phyloP scores from a whole-genome alignment of 2,888 invertebrate species.

The Gryllus longicercus region DNA sequence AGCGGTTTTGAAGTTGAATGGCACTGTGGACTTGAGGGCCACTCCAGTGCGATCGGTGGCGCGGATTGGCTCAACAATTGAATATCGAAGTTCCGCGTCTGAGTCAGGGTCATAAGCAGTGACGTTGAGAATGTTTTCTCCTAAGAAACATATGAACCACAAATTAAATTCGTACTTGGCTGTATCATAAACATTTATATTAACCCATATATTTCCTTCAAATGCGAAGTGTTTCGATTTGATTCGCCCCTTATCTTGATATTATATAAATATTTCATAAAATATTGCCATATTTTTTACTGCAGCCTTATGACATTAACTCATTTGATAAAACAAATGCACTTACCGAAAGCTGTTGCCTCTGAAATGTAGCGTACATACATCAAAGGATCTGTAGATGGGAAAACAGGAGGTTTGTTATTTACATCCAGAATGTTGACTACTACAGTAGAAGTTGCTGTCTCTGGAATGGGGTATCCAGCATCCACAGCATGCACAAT shows the following conservation, averaged over 20 bases:
- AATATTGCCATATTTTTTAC: too few species aligned
- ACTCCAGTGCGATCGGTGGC: slow-evolving; percentile 74
- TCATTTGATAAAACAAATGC: too few species aligned
- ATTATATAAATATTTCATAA: too few species aligned
- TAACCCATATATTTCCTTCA: too few species aligned
- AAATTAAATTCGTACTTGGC: not conserved
- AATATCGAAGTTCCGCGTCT: slow-evolving; percentile 65
- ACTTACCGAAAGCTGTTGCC: slow-evolving; percentile 55
- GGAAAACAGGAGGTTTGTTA: slow-evolving; percentile 77
- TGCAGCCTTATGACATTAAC: too few species aligned
- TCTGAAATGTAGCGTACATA: slow-evolving; percentile 62
- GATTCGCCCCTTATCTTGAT: too few species aligned
- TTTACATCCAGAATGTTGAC: slow-evolving; percentile 73
- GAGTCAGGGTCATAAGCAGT: slow-evolving; percentile 68
- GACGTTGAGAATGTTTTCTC: slow-evolving; percentile 60
- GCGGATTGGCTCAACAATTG: slow-evolving; percentile 62
- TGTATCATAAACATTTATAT: not conserved
- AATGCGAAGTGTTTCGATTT: too few species aligned
- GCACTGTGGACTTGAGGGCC: slow-evolving; percentile 57
- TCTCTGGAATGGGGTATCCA: slow-evolving; percentile 69
- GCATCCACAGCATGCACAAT: slow-evolving; percentile 73
- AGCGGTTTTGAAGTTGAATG: slow-evolving; percentile 62
- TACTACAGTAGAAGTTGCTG: slow-evolving; percentile 71
- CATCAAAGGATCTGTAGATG: slow-evolving; percentile 58
- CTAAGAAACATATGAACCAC: slow-evolving; percentile 38